These are phyloP conservation scores for Lamellibrachia columna DNA, from an alignment of 2,888 invertebrate species.

Conservation along the genomic window DNA sequence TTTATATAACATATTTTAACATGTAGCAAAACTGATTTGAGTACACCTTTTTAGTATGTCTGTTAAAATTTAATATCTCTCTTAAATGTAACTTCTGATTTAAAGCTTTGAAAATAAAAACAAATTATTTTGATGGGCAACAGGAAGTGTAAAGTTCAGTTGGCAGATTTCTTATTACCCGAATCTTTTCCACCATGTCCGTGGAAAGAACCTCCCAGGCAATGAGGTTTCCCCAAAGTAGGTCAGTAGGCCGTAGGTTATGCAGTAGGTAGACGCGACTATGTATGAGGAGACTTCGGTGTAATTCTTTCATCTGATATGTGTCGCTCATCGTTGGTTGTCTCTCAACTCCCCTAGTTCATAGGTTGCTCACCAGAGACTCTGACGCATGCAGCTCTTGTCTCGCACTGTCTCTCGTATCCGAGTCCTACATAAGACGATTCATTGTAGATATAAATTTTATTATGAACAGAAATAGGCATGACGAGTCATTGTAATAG, in stretches of 20 bases:
- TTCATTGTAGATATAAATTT: background rate
- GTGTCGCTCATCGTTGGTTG: conserved; percentile 22
- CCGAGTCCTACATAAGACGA: background rate
- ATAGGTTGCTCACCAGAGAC: background rate
- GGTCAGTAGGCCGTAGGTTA: conserved; percentile 37
- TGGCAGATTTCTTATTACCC: conserved; percentile 26
- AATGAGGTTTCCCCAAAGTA: conserved; percentile 32
- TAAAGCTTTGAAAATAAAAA: background rate
- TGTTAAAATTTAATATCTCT: background rate
- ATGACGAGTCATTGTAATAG: background rate
- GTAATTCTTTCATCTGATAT: conserved; percentile 36
- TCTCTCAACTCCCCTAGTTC: background rate
- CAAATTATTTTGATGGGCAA: background rate
- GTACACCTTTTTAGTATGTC: background rate
- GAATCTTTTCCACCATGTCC: conserved; percentile 38
- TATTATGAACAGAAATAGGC: background rate
- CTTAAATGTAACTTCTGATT: background rate
- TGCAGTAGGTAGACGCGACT: conserved; percentile 36
- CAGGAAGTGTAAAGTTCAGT: background rate
- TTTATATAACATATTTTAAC: background rate
- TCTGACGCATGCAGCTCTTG: background rate
- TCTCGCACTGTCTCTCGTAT: background rate
- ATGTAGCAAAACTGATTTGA: background rate
- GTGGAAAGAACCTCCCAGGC: conserved; percentile 29
- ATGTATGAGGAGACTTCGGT: conserved; percentile 29